phyloP scores from a whole-genome alignment of 2,113 vertebrate genomes.

The Gymnarchus niloticus region DNA sequence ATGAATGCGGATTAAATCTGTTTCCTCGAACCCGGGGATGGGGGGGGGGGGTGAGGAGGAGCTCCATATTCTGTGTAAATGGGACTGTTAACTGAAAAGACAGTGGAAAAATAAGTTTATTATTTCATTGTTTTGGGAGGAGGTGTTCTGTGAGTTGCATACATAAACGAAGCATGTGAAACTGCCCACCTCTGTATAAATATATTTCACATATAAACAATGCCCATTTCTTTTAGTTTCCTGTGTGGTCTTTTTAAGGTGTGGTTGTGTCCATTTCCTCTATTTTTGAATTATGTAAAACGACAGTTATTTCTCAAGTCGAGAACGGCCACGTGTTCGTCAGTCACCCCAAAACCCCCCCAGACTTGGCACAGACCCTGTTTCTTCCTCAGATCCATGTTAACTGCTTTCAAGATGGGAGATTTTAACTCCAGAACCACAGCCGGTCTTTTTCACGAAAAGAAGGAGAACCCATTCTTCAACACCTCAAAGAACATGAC shows the following conservation, averaged over 20 bases:
- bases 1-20: constrained; percentile 22
- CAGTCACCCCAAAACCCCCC: no score
- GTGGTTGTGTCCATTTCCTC: not conserved
- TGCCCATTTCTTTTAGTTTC: not conserved
- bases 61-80: constrained; percentile 16
- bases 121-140: not conserved
- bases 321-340: no score
- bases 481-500: not conserved
- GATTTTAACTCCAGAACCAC: not conserved
- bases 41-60: constrained; percentile 7
- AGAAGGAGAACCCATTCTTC: not conserved
- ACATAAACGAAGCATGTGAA: not conserved
- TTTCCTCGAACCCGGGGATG: constrained; percentile 12
- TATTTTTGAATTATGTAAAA: no score
- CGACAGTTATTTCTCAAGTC: no score
- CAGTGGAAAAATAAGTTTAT: not conserved
- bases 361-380: not conserved
- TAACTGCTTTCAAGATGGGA: not conserved
- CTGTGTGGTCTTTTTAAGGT: not conserved
- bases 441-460: not conserved
- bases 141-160: not conserved
- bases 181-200: not conserved
- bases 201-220: not conserved
- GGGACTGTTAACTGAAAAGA: not conserved
- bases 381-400: not conserved